Percentiles rank a stretch among this genome's conserved stretches.
These are phyloP conservation scores for Melanotaenia maccullochi DNA, from an alignment of 2,797 vertebrate genomes.

Conservation along the genomic window DNA sequence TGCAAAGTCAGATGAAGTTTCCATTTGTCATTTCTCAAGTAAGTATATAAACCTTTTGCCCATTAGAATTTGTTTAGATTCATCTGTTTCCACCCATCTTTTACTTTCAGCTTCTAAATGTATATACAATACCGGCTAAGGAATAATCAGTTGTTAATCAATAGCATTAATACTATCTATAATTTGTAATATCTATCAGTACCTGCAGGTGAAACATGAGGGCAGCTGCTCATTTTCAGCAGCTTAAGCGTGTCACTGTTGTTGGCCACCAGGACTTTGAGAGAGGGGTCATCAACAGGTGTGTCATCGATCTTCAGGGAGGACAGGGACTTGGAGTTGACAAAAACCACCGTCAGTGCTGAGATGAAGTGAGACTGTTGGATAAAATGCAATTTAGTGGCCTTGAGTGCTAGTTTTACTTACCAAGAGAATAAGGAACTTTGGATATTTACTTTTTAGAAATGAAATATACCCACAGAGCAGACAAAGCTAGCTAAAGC, in stretches of 20 bases:
- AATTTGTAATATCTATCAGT: slow-evolving; percentile 21
- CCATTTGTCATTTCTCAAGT: too few species aligned
- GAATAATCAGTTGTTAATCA: background rate
- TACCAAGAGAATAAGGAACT: background rate
- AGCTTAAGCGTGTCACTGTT: slow-evolving; percentile 95
- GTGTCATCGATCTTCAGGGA: slow-evolving; percentile 97
- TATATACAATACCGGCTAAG: too few species aligned
- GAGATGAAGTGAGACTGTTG: slow-evolving; percentile 96
- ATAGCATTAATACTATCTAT: background rate
- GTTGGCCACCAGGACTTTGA: slow-evolving; percentile 94
- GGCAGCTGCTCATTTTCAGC: slow-evolving; percentile 98
- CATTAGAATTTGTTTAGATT: too few species aligned
- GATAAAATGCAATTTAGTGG: slow-evolving; percentile 1
- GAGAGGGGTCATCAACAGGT: slow-evolving; percentile 95
- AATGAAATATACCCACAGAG: background rate
- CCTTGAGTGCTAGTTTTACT: background rate
- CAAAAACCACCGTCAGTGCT: slow-evolving; percentile 96
- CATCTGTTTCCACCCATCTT: too few species aligned
- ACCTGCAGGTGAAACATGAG: slow-evolving; percentile 98
- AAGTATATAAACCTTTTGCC: too few species aligned
- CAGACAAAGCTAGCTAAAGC: background rate
- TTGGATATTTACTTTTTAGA: background rate
- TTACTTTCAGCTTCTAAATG: too few species aligned
- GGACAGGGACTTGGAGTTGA: slow-evolving; percentile 97
- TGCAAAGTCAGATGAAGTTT: too few species aligned